These are phyloP conservation scores for Pempheris klunzingeri DNA, from an alignment of 2,797 vertebrate genomes.

Conservation along the genomic window DNA sequence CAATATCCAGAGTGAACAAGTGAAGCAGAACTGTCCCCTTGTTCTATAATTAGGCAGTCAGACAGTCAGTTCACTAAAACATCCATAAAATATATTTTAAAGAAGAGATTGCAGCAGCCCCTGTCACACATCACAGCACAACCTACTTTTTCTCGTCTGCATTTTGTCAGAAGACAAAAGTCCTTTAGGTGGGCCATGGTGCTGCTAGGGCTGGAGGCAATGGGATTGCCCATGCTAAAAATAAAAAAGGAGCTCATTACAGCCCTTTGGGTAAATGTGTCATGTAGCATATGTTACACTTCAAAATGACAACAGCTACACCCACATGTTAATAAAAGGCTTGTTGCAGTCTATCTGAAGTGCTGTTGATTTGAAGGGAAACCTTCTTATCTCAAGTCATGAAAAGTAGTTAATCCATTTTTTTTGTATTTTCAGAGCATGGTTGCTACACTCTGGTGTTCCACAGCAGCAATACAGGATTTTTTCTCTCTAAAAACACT, in stretches of 20 bases:
- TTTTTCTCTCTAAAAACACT: not conserved
- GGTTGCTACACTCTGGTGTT: not conserved
- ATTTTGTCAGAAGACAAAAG: conserved; percentile 9
- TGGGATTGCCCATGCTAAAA: conserved; percentile 37
- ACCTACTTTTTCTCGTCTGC: conserved; percentile 5
- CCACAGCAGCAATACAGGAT: too few relatives aligned
- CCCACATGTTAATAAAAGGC: not conserved
- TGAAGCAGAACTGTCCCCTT: conserved; percentile 29
- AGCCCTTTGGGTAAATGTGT: conserved; percentile 4
- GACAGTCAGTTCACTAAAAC: conserved; percentile 10
- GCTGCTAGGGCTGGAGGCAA: conserved; percentile 14
- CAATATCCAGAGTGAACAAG: conserved; percentile 27
- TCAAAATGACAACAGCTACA: not conserved
- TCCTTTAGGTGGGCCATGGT: conserved; percentile 29
- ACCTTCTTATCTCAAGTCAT: not conserved
- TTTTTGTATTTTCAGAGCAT: not conserved
- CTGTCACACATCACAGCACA: conserved; percentile 17
- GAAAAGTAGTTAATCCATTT: not conserved
- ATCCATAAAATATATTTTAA: not conserved
- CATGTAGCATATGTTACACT: conserved; percentile 12
- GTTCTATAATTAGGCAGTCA: conserved; percentile 20
- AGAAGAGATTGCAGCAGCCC: conserved; percentile 7
- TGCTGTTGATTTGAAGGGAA: conserved; percentile 2
- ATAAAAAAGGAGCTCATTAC: conserved; percentile 31
- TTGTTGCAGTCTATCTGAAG: not conserved